These are phyloP conservation scores for Harlomillsia oculata DNA, from an alignment of 1,140 invertebrate genomes.

Conservation along the genomic window DNA sequence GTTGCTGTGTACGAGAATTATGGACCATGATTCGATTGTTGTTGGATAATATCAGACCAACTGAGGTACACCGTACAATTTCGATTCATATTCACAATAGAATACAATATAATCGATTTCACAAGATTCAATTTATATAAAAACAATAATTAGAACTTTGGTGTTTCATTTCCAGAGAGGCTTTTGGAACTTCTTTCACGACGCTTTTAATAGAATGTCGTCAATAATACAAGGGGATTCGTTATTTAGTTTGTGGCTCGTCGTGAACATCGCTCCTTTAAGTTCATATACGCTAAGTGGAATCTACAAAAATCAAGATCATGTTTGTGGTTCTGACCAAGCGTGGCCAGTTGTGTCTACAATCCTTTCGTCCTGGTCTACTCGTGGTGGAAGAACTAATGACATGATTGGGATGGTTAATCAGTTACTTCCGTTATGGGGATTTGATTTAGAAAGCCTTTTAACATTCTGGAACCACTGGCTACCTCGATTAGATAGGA, in stretches of 20 bases:
- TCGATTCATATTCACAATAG: no score
- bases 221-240: not conserved
- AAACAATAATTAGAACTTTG: not conserved
- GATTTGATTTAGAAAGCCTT: slow-evolving; percentile 2
- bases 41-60: slow-evolving; percentile 10
- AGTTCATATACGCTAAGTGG: slow-evolving; percentile 8
- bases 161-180: slow-evolving; percentile 5
- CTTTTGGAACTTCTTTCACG: slow-evolving; percentile 7
- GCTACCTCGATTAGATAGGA: slow-evolving; percentile 4
- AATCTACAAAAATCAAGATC: no score
- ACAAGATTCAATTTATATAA: not conserved
- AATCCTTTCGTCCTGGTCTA: slow-evolving; percentile 4
- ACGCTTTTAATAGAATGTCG: not conserved
- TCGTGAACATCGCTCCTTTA: slow-evolving; percentile 7
- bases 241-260: slow-evolving; percentile 19
- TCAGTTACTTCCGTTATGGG: slow-evolving; percentile 8
- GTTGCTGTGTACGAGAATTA: slow-evolving; percentile 29
- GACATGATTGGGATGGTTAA: slow-evolving; percentile 5
- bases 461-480: slow-evolving; percentile 10
- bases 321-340: no score
- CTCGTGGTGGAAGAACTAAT: slow-evolving; percentile 3
- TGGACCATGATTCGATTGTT: slow-evolving; percentile 34
- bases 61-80: not conserved
- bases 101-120: no score
- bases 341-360: no score